Evolutionary conservation across 2,888 invertebrate genomes (phyloP), one percentile per base, ranked within the genome.

Genomic region (Alloplasta piceator): DNA sequence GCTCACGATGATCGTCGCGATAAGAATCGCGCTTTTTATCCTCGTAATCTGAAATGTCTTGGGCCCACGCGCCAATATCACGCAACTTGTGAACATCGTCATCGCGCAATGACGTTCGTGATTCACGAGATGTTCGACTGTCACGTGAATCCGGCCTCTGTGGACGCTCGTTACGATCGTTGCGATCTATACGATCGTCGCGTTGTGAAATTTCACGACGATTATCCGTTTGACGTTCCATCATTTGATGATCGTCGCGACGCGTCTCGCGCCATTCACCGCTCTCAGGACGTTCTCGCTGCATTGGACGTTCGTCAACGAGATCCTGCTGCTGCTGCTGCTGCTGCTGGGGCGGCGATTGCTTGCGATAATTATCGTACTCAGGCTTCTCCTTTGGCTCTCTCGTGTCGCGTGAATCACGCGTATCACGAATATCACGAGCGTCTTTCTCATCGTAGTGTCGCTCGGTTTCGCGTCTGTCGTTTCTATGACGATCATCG

Each of bases 91-190:
- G 88, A 7, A 82, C 66, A 6, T 90, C 90, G 4, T 92, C 92
- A 9, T 91, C 91, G 66, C 90, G 88, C 46, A 90, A 16, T 9
- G 91, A 89, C 1, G 90, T 87, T 85, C 94, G 90, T 79, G 94
- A 93, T 89, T 94, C 93, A 88, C 95, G 87, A 81, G 94, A 92
- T 38, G 94, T 91, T 12, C 94, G 92, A 81, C 94, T 94, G 87
- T 94, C 94, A 4, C 94, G 92, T 79, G 94, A 94, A 84, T 94
- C 94, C 0, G 94, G 94, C 82, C 94, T 91, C 76, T 94, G 94
- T 0, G 94, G 94, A 14, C 94, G 92, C 64, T 94, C 94, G 72
- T 88, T 91, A 7, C 94, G 92, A 58, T 94, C 94, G 67, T 88
- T 91, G 10, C 92, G 89, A 39, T 89, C 90, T 41, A 87, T 87